A percentile compares a stretch with the other conserved stretches of the same genome.
These are phyloP conservation scores for Subacronicta megacephala DNA, from an alignment of 2,888 invertebrate genomes.

Conservation along the genomic window DNA sequence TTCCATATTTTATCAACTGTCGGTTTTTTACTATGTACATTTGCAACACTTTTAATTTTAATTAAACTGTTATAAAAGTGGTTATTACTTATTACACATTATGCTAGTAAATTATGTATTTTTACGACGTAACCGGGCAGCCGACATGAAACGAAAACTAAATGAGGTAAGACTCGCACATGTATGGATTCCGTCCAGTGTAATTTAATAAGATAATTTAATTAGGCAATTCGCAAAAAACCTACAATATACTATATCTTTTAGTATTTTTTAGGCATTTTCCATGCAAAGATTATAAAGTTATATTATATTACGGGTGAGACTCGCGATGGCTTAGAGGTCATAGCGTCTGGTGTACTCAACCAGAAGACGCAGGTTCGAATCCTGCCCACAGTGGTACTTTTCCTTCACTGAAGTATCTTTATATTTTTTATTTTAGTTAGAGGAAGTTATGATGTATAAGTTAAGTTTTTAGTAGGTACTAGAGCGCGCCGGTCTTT, in stretches of 20 bases:
- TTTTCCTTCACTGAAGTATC: too few species aligned
- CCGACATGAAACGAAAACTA: slow-evolving; percentile 17
- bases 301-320: too few species aligned
- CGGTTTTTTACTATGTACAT: not conserved
- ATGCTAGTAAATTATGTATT: slow-evolving; percentile 4
- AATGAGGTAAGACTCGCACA: slow-evolving; percentile 10
- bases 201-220: not conserved
- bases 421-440: too few species aligned
- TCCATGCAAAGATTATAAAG: too few species aligned
- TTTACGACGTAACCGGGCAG: slow-evolving; percentile 11
- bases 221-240: not conserved
- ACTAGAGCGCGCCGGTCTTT: too few species aligned
- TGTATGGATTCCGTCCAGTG: slow-evolving; percentile 25
- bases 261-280: too few species aligned
- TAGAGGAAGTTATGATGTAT: too few species aligned
- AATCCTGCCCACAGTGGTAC: too few species aligned
- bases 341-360: too few species aligned
- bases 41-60: not conserved
- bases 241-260: not conserved
- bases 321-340: too few species aligned
- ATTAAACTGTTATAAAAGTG: not conserved
- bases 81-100: not conserved
- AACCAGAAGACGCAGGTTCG: too few species aligned
- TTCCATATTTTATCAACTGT: slow-evolving; percentile 2
- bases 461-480: too few species aligned